These are phyloP conservation scores for Melanotaenia parkinsoni DNA, from an alignment of 2,797 vertebrate genomes.

Conservation along the genomic window DNA sequence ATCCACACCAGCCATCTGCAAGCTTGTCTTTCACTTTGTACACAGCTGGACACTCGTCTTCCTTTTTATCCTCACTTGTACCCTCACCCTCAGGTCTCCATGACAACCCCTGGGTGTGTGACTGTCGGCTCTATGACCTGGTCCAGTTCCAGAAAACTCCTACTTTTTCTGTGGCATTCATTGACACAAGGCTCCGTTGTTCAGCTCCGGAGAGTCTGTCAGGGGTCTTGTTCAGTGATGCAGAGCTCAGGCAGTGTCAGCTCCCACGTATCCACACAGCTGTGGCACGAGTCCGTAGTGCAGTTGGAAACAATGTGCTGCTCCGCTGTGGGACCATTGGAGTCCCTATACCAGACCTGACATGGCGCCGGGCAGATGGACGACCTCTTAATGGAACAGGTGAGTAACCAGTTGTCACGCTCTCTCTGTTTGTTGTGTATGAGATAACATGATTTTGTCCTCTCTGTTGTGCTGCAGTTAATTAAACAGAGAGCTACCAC, in stretches of 20 bases:
- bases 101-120: conserved; percentile 97
- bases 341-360: conserved; percentile 91
- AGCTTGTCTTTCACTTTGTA: conserved; percentile 52
- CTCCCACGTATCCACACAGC: conserved; percentile 89
- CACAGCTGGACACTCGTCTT: conserved; percentile 57
- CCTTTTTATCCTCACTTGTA: conserved; percentile 46
- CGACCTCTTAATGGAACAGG: conserved; percentile 90
- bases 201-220: conserved; percentile 89
- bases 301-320: conserved; percentile 90
- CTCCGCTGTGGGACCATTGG: conserved; percentile 94
- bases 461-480: conserved; percentile 46
- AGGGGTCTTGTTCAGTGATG: conserved; percentile 91
- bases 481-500: conserved; percentile 61
- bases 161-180: conserved; percentile 89
- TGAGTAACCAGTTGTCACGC: conserved; percentile 64
- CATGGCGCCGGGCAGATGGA: conserved; percentile 90
- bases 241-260: conserved; percentile 91
- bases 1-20: conserved; percentile 75
- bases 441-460: conserved; percentile 49
- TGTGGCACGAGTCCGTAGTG: conserved; percentile 87
- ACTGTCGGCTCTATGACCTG: conserved; percentile 94
- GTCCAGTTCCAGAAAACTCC: conserved; percentile 91
- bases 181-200: conserved; percentile 90
- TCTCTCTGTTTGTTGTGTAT: conserved; percentile 5
- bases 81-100: conserved; percentile 87